phyloP scores from a whole-genome alignment of 2,888 invertebrate species.

The Metacarcinus magister region DNA sequence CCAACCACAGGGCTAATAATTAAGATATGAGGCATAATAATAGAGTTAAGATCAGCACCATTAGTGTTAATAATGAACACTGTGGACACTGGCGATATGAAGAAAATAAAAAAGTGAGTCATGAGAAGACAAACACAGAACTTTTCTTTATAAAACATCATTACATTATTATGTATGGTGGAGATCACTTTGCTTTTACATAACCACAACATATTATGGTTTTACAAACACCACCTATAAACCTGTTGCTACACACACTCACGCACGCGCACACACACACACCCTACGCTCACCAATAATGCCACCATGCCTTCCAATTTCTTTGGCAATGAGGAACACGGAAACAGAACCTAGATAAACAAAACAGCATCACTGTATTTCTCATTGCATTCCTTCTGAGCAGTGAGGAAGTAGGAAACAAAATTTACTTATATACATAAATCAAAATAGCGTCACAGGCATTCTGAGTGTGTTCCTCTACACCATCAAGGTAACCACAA shows the following conservation, averaged over 20 bases:
- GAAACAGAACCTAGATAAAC: slow-evolving; percentile 70
- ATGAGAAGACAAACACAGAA: neutral
- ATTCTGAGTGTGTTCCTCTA: neutral
- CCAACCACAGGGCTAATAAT: neutral
- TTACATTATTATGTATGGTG: neutral
- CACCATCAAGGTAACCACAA: neutral
- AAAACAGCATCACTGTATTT: neutral
- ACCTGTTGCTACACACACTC: neutral
- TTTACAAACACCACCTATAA: neutral
- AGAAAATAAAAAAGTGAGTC: neutral
- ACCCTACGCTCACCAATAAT: slow-evolving; percentile 64
- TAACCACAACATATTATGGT: slow-evolving; percentile 44
- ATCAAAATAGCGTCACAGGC: too few relatives aligned
- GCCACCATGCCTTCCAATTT: slow-evolving; percentile 70
- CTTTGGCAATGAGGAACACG: slow-evolving; percentile 58
- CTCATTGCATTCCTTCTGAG: neutral
- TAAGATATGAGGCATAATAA: neutral
- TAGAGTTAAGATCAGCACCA: neutral
- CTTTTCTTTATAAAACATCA: neutral
- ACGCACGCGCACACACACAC: neutral
- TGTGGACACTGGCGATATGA: neutral
- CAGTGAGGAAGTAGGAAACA: neutral
- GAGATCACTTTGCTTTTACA: neutral
- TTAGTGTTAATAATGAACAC: neutral
- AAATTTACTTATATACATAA: neutral